phyloP scores from a whole-genome alignment of 2,113 vertebrate genomes.

The Phrynosoma blainvillii region DNA sequence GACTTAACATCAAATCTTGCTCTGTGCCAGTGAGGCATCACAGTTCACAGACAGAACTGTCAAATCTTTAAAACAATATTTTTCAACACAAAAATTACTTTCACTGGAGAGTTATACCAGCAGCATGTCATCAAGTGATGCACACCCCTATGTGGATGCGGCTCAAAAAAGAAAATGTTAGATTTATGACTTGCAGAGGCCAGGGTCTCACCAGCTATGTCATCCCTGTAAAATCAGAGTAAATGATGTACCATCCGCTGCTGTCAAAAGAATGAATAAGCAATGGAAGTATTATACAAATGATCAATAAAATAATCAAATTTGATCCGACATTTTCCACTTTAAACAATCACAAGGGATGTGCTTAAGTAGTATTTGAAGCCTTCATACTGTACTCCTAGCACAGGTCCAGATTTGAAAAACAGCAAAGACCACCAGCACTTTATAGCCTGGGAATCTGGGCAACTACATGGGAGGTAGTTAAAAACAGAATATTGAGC shows the following conservation, averaged over 20 bases:
- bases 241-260: neutral
- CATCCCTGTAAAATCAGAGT: neutral
- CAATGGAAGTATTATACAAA: neutral
- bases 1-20: neutral
- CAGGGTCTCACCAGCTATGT: neutral
- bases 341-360: neutral
- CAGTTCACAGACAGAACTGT: neutral
- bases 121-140: neutral
- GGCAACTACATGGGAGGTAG: conserved; percentile 25
- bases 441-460: neutral
- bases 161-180: too few species aligned
- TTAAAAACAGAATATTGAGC: neutral
- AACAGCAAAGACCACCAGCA: neutral
- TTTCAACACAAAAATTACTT: neutral
- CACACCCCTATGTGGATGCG: neutral
- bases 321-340: neutral
- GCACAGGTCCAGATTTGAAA: neutral
- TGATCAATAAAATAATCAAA: neutral
- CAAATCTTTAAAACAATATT: neutral
- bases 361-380: neutral
- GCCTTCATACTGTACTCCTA: accelerated
- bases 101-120: neutral
- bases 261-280: neutral
- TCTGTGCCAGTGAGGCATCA: too few species aligned
- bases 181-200: neutral